phyloP scores from a whole-genome alignment of 2,113 vertebrate genomes.

The Apaloderma vittatum region DNA sequence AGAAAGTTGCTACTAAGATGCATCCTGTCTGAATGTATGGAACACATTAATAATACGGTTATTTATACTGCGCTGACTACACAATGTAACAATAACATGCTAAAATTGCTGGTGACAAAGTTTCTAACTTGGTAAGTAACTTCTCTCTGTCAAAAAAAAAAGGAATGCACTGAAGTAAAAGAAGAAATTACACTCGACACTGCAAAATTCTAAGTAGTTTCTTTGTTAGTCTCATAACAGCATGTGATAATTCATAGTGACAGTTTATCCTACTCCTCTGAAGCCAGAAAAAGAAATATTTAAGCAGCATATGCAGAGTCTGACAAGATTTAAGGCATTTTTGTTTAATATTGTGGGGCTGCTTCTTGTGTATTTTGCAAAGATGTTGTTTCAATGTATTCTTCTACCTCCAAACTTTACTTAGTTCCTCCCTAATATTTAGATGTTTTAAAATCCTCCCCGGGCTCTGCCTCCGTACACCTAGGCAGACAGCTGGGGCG shows the following conservation, averaged over 20 bases:
- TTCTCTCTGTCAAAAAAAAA: not conserved
- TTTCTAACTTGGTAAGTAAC: not conserved
- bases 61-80: not conserved
- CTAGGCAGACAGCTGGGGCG: not conserved
- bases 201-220: not conserved
- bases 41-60: rapidly evolving
- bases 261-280: not conserved
- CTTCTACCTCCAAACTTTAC: not conserved
- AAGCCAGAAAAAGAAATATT: not conserved
- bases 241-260: not conserved
- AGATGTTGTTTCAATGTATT: not conserved
- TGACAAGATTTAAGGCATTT: not conserved
- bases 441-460: not conserved
- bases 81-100: not conserved
- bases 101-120: not conserved
- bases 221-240: not conserved
- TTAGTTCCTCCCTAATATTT: not conserved
- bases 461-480: rapidly evolving
- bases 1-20: not conserved
- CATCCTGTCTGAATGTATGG: rapidly evolving
- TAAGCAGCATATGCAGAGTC: not conserved
- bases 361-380: not conserved
- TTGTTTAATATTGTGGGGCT: not conserved
- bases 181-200: not conserved
- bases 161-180: not conserved